Base-by-base conservation (phyloP, 2,888 invertebrate species). In the Mythimna lalbum region DNA sequence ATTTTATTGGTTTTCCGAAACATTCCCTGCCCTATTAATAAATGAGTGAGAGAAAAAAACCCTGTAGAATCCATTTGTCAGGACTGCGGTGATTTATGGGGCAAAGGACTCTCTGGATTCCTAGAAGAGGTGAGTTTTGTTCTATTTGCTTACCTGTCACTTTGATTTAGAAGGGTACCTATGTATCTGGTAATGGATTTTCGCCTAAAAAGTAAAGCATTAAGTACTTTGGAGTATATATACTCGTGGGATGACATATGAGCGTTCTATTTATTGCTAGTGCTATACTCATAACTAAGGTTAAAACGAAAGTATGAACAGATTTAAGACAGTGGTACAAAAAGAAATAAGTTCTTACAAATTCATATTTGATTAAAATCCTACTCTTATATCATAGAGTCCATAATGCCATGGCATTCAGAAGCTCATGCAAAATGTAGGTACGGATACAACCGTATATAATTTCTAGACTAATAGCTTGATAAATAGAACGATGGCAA, bases 1-100 rank as follows among this genome's bases (percentile, higher is more conserved):
- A 95, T 96, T 95, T 96, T 96, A 96, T 96, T 94, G 95, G 96
- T 95, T 95, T 96, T 95, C 95, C 94, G 94, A 95, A 96, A 95
- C 95, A 95, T 95, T 95, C 95, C 90, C 92, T 92, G 93, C 89
- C 93, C 95, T 95, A 95, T 96, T 96, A 95, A 95, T 95, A 96
- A 96, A 95, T 96, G 95, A 96, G 95, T 92, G 91, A 92, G 90
- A 90, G 90, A 89, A 93, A 95, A 95, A 94, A 95, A 95, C 92
- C 89, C 92, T 92, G 93, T 94, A 93, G 95, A 95, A 95, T 95
- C 94, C 95, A 96, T 96, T 96, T 96, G 96, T 96, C 95, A 96
- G 91, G 93, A 93, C 90, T 84, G 87, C 83, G 81, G 94, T 95
- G 95, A 96, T 95, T 96, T 96, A 96, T 95, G 95, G 90, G 86